Conservation (phyloP, 2,888 invertebrate genomes). For the Nesidiocoris tenuis region DNA sequence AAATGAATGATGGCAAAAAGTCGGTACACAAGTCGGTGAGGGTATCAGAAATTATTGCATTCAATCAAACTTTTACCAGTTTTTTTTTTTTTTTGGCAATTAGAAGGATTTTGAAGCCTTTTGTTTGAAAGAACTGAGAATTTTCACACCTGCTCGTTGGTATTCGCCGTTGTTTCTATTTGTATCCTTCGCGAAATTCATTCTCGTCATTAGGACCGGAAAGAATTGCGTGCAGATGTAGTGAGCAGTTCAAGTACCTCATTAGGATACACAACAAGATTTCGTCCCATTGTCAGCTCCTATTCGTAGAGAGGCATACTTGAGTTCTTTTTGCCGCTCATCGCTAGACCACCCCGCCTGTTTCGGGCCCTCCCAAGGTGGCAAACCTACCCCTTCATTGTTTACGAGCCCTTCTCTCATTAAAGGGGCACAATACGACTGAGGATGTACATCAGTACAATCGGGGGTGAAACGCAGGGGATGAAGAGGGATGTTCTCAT, state of each 20-base stretch:
- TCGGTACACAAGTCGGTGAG: too few relatives aligned
- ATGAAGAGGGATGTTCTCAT: slow-evolving; percentile 20
- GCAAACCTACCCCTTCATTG: slow-evolving; percentile 33
- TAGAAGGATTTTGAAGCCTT: too few relatives aligned
- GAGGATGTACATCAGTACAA: slow-evolving; percentile 8
- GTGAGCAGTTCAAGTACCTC: slow-evolving; percentile 24
- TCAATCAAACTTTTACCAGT: too few relatives aligned
- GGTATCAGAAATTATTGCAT: too few relatives aligned
- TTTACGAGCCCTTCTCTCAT: slow-evolving; percentile 33
- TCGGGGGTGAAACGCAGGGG: neutral
- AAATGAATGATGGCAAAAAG: too few relatives aligned
- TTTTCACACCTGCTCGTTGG: too few relatives aligned
- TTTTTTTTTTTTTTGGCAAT: too few relatives aligned
- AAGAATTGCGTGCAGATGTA: neutral
- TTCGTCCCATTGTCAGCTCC: slow-evolving; percentile 35
- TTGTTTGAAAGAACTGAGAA: too few relatives aligned
- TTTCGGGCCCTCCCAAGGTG: slow-evolving; percentile 34
- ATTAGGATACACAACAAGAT: slow-evolving; percentile 30
- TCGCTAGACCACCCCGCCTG: slow-evolving; percentile 25
- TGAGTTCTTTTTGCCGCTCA: neutral
- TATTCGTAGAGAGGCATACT: slow-evolving; percentile 11
- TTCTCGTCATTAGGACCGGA: too few relatives aligned
- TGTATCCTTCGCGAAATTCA: too few relatives aligned
- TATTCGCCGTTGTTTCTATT: too few relatives aligned
- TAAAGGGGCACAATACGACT: slow-evolving; percentile 5